A percentile compares a stretch with the other conserved stretches of the same genome.
phyloP scores from a whole-genome alignment of 2,888 invertebrate genomes.

The Latrodectus hesperus region DNA sequence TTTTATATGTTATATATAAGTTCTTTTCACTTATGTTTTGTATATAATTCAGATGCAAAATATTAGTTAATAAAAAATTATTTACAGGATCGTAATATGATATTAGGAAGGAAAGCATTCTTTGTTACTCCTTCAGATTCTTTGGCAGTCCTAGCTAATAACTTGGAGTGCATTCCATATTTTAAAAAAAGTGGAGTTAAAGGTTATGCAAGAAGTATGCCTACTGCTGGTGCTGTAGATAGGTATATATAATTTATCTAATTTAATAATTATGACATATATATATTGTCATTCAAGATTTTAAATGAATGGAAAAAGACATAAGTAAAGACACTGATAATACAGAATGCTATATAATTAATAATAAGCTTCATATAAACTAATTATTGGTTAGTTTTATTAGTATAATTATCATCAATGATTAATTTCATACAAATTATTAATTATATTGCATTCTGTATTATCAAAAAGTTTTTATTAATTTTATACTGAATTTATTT shows the following conservation, averaged over 20 bases:
- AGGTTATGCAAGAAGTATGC: constrained; percentile 98
- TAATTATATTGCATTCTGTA: too few species aligned
- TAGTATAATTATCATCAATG: too few species aligned
- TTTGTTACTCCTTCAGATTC: constrained; percentile 99
- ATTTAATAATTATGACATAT: neutral
- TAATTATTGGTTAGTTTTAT: too few species aligned
- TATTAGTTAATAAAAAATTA: neutral
- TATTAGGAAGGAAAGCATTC: constrained; percentile 94
- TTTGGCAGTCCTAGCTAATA: constrained; percentile 93
- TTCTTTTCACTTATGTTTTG: too few species aligned
- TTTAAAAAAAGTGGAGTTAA: constrained; percentile 85
- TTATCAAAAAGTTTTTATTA: too few species aligned
- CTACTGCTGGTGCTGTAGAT: constrained; percentile 96
- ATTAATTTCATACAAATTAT: too few species aligned
- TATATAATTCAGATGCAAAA: neutral
- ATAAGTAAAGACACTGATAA: too few species aligned
- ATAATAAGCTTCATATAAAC: too few species aligned
- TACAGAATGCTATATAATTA: too few species aligned
- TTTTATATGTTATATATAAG: too few species aligned
- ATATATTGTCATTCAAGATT: neutral
- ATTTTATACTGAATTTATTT: too few species aligned
- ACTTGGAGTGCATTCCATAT: constrained; percentile 93
- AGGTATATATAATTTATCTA: constrained; percentile 68
- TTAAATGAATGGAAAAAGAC: too few species aligned
- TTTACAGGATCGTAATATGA: constrained; percentile 93